Percentiles rank a stretch among this genome's conserved stretches.
Evolutionary conservation across 2,113 vertebrate genomes (phyloP).

Genomic region (Catharus fuscescens): DNA sequence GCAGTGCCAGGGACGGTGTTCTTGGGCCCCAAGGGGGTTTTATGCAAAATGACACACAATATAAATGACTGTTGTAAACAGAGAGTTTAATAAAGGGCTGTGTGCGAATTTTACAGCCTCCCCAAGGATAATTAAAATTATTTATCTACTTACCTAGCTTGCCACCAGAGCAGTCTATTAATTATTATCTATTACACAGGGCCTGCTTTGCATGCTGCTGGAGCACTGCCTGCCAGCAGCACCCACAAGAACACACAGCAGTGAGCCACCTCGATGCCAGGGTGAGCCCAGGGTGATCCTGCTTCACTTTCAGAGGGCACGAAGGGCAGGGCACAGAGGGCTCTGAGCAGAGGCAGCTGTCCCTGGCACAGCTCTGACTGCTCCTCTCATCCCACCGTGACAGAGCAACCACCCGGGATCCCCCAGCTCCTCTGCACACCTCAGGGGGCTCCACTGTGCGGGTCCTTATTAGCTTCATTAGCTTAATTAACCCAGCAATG

Average conservation of each 20-base stretch:
- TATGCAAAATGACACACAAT: conserved; percentile 60
- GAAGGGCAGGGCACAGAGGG: rapidly evolving
- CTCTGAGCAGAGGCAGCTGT: rapidly evolving
- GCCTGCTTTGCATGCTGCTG: conserved; percentile 64
- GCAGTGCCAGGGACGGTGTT: background rate
- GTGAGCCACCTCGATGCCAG: rapidly evolving
- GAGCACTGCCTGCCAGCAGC: background rate
- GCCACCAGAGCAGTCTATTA: conserved; percentile 75
- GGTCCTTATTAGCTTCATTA: background rate
- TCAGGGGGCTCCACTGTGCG: background rate
- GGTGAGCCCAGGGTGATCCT: background rate
- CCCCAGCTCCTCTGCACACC: conserved; percentile 21
- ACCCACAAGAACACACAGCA: background rate
- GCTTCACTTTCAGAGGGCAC: background rate
- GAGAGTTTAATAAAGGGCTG: conserved; percentile 75
- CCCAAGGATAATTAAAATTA: conserved; percentile 82
- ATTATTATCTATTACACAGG: conserved; percentile 76
- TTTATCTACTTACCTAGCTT: conserved; percentile 79
- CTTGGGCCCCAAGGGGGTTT: conserved; percentile 22
- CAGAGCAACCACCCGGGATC: conserved; percentile 9
- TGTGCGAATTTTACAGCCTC: conserved; percentile 72
- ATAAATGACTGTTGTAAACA: conserved; percentile 76
- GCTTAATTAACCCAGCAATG: too few species aligned
- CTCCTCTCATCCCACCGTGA: background rate
- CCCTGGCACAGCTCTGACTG: background rate